Percentiles rank a stretch among this genome's conserved stretches.
These are phyloP conservation scores for Andrena chrysosceles DNA, from an alignment of 2,888 invertebrate genomes.

Conservation along the genomic window DNA sequence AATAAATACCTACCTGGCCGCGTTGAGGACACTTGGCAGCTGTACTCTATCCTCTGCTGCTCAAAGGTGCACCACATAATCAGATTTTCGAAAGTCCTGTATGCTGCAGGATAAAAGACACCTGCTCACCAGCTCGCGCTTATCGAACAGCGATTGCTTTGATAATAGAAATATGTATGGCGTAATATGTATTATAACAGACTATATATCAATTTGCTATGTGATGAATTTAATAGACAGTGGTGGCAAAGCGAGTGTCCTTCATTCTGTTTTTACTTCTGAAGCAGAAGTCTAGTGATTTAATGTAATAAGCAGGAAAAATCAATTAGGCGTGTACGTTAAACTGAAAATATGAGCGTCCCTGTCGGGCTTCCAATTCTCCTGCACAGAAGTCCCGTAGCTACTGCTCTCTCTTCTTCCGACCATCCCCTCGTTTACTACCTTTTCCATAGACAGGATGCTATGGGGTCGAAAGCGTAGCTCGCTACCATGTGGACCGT, in stretches of 20 bases:
- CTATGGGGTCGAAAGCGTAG: slow-evolving; percentile 61
- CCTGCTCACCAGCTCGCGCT: slow-evolving; percentile 25
- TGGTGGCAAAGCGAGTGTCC: not conserved
- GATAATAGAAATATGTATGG: not conserved
- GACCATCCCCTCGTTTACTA: slow-evolving; percentile 66
- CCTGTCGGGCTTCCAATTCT: slow-evolving; percentile 58
- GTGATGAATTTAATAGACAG: too few relatives aligned
- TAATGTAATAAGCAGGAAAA: too few relatives aligned
- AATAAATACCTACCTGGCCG: slow-evolving; percentile 76
- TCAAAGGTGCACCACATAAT: slow-evolving; percentile 57
- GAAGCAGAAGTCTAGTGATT: not conserved
- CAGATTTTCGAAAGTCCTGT: slow-evolving; percentile 49
- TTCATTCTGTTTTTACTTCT: not conserved
- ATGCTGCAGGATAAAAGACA: slow-evolving; percentile 20
- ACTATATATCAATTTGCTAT: too few relatives aligned
- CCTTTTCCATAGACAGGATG: slow-evolving; percentile 67
- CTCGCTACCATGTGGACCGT: slow-evolving; percentile 66
- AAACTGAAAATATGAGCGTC: slow-evolving; percentile 60
- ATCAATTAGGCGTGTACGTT: not conserved
- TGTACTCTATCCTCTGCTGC: slow-evolving; percentile 48
- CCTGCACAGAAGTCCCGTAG: slow-evolving; percentile 41
- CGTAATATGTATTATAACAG: not conserved
- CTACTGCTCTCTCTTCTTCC: slow-evolving; percentile 26
- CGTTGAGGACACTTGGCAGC: slow-evolving; percentile 68
- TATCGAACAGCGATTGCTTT: slow-evolving; percentile 6